Percentiles rank a stretch among this genome's conserved stretches.
Conservation (phyloP, 2,888 invertebrate species). For the Lepidochitona cinerea region DNA sequence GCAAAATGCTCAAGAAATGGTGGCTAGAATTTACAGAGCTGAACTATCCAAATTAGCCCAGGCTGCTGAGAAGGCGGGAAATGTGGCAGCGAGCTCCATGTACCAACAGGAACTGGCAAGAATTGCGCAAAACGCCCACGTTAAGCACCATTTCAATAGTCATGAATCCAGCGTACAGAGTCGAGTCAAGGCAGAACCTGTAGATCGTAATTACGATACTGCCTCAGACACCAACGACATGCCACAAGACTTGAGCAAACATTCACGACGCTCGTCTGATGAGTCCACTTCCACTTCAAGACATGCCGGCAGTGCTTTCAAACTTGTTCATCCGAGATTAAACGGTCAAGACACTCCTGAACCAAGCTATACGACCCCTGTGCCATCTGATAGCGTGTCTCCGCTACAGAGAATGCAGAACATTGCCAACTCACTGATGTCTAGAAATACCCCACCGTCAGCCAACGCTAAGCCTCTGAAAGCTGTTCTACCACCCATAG, state of each 20-base stretch:
- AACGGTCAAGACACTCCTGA: constrained; percentile 45
- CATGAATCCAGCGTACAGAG: not conserved
- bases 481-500: constrained; percentile 97
- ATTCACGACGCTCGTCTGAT: not conserved
- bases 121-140: constrained; percentile 75
- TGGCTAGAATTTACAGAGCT: constrained; percentile 67
- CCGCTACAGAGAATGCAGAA: constrained; percentile 98
- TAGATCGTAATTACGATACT: constrained; percentile 54
- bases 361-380: constrained; percentile 77
- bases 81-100: constrained; percentile 77
- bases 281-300: constrained; percentile 46
- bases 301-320: constrained; percentile 78
- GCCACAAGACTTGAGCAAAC: constrained; percentile 10
- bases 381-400: constrained; percentile 82
- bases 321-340: constrained; percentile 81
- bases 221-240: constrained; percentile 37
- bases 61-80: constrained; percentile 66
- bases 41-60: constrained; percentile 93
- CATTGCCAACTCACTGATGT: constrained; percentile 94
- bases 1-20: constrained; percentile 79
- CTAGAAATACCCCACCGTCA: constrained; percentile 50
- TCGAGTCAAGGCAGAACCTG: constrained; percentile 52
- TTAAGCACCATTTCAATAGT: constrained; percentile 72
- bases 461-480: constrained; percentile 88
- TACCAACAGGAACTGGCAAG: constrained; percentile 95